phyloP scores from a whole-genome alignment of 2,888 invertebrate genomes.

The Nomada goodeniana region DNA sequence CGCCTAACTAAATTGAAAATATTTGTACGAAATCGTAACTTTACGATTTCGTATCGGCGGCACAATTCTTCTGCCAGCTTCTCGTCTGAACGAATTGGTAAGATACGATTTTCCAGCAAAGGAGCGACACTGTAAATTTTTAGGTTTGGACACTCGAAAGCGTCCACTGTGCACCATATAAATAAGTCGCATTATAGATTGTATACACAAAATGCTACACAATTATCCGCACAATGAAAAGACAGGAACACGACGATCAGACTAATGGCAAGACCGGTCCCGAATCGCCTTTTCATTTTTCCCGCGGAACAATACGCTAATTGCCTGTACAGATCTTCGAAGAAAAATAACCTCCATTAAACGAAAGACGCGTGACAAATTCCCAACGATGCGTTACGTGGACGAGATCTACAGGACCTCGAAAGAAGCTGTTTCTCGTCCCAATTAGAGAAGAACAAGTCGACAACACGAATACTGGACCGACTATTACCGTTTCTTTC shows the following conservation, averaged over 20 bases:
- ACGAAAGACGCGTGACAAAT: conserved; percentile 40
- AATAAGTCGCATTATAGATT: neutral
- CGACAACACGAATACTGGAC: conserved; percentile 24
- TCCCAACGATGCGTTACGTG: conserved; percentile 11
- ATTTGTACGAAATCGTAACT: no score
- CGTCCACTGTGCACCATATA: neutral
- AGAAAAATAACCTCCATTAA: neutral
- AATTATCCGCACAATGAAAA: neutral
- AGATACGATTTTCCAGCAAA: neutral
- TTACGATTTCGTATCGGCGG: no score
- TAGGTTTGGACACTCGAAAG: neutral
- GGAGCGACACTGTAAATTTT: no score
- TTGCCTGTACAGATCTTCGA: neutral
- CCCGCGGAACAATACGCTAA: conserved; percentile 10
- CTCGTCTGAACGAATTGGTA: no score
- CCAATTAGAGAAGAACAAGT: conserved; percentile 43
- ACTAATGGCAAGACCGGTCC: neutral
- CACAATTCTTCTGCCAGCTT: no score
- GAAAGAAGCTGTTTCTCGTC: conserved; percentile 42
- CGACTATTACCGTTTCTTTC: conserved; percentile 27
- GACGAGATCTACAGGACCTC: conserved; percentile 3
- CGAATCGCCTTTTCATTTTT: neutral
- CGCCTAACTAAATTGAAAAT: no score
- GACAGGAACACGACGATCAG: neutral
- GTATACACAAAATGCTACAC: neutral